Evolutionary conservation across 2,888 invertebrate genomes (phyloP), one percentile per base, ranked within the genome.

Genomic region (Neoascia interrupta): DNA sequence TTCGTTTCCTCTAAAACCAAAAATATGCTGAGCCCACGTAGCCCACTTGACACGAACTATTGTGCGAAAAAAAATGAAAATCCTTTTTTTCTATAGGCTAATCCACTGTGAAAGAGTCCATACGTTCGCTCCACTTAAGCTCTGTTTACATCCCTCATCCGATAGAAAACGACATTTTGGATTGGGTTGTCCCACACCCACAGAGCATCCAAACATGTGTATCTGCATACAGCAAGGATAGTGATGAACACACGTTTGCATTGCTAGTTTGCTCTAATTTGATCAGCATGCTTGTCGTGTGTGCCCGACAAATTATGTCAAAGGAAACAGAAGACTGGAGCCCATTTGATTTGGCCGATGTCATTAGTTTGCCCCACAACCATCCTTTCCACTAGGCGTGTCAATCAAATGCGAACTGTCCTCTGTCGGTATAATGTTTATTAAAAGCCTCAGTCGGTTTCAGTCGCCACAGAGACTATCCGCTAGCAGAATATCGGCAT

Each of bases 21-120:
- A 28, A 28, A 23, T 16, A 10, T n/a, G n/a, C n/a, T n/a, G n/a
- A n/a, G n/a, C n/a, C n/a, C n/a, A n/a, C n/a, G n/a, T n/a, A n/a
- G n/a, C 28, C 11, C 13, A 41, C 37, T 18, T 39, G 8, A 41
- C 19, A 26, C 37, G 41, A 41, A 18, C 41, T 26, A 41, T 41
- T 28, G 16, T 23, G 18, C 19, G 19, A 34, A 34, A 18, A 31
- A 23, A 11, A n/a, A n/a, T n/a, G n/a, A 16, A 16, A 39, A 4
- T 16, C 4, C 18, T 13, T 41, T 39, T 51, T 34, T 18, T 41
- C 31, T 43, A 31, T 19, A 10, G 41, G 19, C 4, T 56, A 56
- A 56, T 56, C 56, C 56, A 13, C 31, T 28, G 41, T 56, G 41
- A 56, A 56, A 56, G 41, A 28, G 10, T 16, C 28, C 43, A 39